A percentile compares a stretch with the other conserved stretches of the same genome.
These are phyloP conservation scores for Augiades crinisus DNA, from an alignment of 2,888 invertebrate species.

Conservation along the genomic window DNA sequence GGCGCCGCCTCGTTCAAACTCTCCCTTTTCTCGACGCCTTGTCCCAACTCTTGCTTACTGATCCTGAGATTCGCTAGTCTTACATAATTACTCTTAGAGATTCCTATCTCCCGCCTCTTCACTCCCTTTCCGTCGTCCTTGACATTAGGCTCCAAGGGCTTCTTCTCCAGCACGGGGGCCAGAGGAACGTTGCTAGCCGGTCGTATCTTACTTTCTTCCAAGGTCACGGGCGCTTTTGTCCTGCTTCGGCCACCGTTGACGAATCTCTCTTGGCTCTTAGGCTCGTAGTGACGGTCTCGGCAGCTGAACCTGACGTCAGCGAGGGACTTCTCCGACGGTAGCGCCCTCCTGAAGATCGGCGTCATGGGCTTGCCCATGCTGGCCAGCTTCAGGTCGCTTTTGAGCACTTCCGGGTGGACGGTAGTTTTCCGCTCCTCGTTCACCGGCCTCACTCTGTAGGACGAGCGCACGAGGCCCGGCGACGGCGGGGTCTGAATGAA, in stretches of 20 bases:
- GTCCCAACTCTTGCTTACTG: constrained; percentile 49
- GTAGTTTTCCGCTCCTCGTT: constrained; percentile 36
- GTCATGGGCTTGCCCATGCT: constrained; percentile 74
- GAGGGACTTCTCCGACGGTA: constrained; percentile 50
- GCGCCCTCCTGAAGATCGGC: constrained; percentile 64
- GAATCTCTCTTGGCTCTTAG: constrained; percentile 40
- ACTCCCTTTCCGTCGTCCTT: constrained; percentile 32
- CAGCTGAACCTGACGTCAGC: constrained; percentile 67
- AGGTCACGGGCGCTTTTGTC: constrained; percentile 47
- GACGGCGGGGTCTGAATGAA: constrained; percentile 64
- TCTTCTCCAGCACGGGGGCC: constrained; percentile 45
- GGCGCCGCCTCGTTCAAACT: constrained; percentile 39
- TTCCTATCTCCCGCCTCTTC: constrained; percentile 56
- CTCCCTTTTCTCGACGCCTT: constrained; percentile 33
- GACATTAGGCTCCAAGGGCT: constrained; percentile 27
- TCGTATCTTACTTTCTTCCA: constrained; percentile 37
- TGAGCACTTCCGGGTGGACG: constrained; percentile 47
- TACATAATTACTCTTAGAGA: constrained; percentile 72
- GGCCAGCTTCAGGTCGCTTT: constrained; percentile 65
- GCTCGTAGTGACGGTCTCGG: constrained; percentile 49
- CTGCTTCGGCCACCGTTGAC: constrained; percentile 54
- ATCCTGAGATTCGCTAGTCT: constrained; percentile 73
- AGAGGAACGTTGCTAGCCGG: constrained; percentile 41
- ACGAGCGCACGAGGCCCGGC: constrained; percentile 46
- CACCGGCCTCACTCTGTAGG: constrained; percentile 55